Conservation (phyloP, 2,797 vertebrate genomes). For the Phrynocephalus forsythii region DNA sequence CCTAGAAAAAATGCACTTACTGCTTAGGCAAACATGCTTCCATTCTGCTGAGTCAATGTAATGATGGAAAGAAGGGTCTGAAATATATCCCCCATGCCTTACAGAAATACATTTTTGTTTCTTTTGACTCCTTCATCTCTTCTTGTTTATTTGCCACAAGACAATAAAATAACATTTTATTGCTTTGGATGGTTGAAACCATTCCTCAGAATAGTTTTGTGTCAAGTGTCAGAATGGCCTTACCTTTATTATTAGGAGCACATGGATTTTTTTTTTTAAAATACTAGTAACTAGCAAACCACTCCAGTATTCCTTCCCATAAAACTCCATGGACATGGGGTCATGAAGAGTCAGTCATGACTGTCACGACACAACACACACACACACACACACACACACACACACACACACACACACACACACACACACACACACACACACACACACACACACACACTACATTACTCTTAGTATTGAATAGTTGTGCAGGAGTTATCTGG, state of each 20-base stretch:
- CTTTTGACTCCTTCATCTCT: not conserved
- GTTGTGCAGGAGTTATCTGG: not conserved
- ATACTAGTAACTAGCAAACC: not conserved
- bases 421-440: too few species aligned
- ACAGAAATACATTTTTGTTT: not conserved
- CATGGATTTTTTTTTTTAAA: not conserved
- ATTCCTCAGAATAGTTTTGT: not conserved
- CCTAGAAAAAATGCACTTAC: not conserved
- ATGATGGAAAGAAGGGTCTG: not conserved
- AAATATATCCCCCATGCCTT: too few species aligned
- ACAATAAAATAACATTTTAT: not conserved
- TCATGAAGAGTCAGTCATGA: too few species aligned
- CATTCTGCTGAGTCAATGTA: not conserved
- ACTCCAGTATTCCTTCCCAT: too few species aligned
- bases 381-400: too few species aligned
- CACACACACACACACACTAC: too few species aligned
- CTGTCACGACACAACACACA: too few species aligned
- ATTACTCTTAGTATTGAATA: not conserved
- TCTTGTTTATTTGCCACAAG: not conserved
- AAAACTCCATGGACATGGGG: too few species aligned
- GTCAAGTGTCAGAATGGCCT: not conserved
- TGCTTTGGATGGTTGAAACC: not conserved
- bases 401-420: too few species aligned
- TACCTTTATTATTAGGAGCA: not conserved
- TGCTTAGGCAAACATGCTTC: not conserved